phyloP scores from a whole-genome alignment of 2,113 vertebrate species.

The Cheilinus undulatus region DNA sequence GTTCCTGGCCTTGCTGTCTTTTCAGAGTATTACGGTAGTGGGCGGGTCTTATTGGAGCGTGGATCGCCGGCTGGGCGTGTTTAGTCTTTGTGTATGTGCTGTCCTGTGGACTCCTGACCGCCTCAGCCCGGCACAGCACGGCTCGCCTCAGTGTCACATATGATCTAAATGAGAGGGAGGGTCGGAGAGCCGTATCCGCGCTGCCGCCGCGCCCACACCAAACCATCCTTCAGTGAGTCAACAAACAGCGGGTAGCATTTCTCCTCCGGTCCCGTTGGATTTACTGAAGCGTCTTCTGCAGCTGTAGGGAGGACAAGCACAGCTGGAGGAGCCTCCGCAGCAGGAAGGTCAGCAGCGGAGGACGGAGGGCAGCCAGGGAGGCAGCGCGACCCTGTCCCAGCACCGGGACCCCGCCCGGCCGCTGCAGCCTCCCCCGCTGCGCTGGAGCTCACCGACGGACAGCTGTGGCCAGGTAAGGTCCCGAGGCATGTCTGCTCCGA shows the following conservation, averaged over 20 bases:
- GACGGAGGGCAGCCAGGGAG: not conserved
- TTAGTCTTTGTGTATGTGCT: slow-evolving; percentile 50
- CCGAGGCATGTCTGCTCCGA: not conserved
- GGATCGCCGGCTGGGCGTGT: slow-evolving; percentile 65
- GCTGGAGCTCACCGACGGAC: not conserved
- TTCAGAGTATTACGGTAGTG: slow-evolving; percentile 63
- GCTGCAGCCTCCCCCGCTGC: not conserved
- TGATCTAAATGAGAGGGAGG: not conserved
- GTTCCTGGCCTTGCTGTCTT: not conserved
- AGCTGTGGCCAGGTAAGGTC: slow-evolving; percentile 49
- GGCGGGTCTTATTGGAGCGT: slow-evolving; percentile 66
- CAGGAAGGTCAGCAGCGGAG: slow-evolving; percentile 34
- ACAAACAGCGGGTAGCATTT: not conserved
- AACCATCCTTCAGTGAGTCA: not conserved
- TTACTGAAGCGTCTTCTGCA: slow-evolving; percentile 28
- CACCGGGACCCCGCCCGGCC: slow-evolving; percentile 36
- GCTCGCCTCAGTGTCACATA: slow-evolving; percentile 7
- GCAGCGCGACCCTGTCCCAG: not conserved
- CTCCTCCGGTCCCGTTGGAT: slow-evolving; percentile 29
- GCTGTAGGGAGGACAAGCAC: not conserved
- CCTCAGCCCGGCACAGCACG: slow-evolving; percentile 16
- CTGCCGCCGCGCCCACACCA: not conserved
- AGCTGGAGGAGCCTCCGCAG: slow-evolving; percentile 4
- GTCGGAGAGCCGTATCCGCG: not conserved
- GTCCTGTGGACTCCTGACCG: slow-evolving; percentile 31